A percentile compares a stretch with the other conserved stretches of the same genome.
Evolutionary conservation across 2,888 invertebrate species (phyloP).

Genomic region (Amaurobius ferox): DNA sequence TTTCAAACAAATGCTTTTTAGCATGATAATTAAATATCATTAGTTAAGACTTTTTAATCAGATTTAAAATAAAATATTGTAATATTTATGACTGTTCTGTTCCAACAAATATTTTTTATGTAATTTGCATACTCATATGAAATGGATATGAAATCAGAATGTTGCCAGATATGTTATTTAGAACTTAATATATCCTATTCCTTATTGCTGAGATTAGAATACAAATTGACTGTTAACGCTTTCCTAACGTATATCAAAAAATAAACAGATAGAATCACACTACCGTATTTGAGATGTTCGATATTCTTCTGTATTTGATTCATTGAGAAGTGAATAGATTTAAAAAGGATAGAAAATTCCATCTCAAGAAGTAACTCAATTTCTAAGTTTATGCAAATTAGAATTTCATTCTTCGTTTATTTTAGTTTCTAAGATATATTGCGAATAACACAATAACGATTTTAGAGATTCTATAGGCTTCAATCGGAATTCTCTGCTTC

Average conservation of each 20-base stretch:
- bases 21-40: no score
- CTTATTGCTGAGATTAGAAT: background rate
- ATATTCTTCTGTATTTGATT: background rate
- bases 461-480: background rate
- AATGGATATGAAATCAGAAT: no score
- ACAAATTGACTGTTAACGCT: background rate
- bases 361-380: background rate
- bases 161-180: background rate
- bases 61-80: no score
- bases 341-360: constrained; percentile 6
- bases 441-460: background rate
- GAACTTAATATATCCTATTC: background rate
- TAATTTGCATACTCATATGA: no score
- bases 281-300: background rate
- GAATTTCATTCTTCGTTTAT: constrained; percentile 12
- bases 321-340: constrained; percentile 8
- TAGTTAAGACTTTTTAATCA: no score
- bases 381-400: constrained; percentile 8
- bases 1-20: no score
- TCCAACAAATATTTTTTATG: no score
- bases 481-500: background rate
- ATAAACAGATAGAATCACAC: background rate
- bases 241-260: background rate
- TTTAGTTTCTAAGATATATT: constrained; percentile 9
- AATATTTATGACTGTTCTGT: no score